phyloP scores from a whole-genome alignment of 2,113 vertebrate species.

The Atrichornis clamosus region DNA sequence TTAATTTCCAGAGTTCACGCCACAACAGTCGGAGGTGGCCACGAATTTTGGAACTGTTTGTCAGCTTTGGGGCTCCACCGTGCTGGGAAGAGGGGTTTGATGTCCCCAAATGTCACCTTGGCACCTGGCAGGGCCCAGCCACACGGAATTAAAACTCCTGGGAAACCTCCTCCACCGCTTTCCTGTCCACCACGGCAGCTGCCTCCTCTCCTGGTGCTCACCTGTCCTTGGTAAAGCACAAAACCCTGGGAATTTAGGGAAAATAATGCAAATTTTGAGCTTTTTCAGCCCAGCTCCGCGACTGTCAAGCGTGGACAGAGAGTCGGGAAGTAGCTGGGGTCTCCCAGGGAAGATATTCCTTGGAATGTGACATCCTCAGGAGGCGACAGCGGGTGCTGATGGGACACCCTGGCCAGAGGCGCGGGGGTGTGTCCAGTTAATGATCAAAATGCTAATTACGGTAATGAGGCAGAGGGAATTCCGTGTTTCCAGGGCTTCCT shows the following conservation, averaged over 20 bases:
- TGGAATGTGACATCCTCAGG: neutral
- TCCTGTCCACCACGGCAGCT: neutral
- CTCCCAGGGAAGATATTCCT: neutral
- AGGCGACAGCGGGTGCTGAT: fast-evolving
- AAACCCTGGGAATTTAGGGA: neutral
- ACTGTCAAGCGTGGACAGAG: neutral
- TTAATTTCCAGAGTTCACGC: neutral
- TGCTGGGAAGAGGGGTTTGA: neutral
- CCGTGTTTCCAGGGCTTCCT: neutral
- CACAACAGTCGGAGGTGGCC: neutral
- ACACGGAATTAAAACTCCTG: neutral
- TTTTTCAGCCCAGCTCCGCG: neutral
- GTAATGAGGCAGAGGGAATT: neutral
- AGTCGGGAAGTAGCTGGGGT: fast-evolving
- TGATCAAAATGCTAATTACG: neutral
- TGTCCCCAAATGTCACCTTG: neutral
- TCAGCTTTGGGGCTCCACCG: neutral
- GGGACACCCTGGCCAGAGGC: neutral
- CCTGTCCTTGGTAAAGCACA: neutral
- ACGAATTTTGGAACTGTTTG: neutral
- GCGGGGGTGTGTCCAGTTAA: fast-evolving
- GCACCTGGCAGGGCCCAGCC: neutral
- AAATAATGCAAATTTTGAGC: neutral
- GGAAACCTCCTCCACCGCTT: neutral
- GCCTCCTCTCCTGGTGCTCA: neutral